Conservation (phyloP, 2,888 invertebrate genomes). For the Macropis europaea region DNA sequence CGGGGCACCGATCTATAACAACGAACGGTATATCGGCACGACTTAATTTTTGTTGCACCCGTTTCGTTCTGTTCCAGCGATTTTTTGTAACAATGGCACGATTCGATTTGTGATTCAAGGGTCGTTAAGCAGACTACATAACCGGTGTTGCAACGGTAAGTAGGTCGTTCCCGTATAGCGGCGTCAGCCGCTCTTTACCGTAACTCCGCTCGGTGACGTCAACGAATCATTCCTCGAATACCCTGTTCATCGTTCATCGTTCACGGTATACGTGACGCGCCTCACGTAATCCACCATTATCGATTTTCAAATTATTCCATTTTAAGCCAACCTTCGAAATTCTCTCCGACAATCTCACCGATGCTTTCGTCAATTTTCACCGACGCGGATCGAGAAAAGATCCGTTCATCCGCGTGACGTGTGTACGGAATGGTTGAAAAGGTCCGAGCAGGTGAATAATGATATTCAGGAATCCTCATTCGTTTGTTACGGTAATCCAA, state of each 20-base stretch:
- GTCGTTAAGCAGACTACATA: constrained; percentile 21
- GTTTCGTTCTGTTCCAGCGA: too few relatives aligned
- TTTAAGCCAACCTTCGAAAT: too few relatives aligned
- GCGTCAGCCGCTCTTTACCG: constrained; percentile 56
- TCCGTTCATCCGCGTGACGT: background rate
- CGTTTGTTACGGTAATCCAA: constrained; percentile 1
- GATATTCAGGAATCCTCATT: background rate
- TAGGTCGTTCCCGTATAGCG: constrained; percentile 55
- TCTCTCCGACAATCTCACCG: background rate
- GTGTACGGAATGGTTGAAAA: background rate
- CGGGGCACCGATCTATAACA: too few relatives aligned
- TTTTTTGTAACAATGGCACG: constrained; percentile 4
- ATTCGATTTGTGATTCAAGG: constrained; percentile 44
- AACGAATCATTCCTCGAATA: constrained; percentile 38
- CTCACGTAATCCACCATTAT: constrained; percentile 32
- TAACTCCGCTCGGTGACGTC: constrained; percentile 57
- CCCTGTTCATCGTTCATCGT: background rate
- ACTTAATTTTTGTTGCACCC: too few relatives aligned
- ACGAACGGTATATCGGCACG: too few relatives aligned
- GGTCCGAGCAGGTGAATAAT: background rate
- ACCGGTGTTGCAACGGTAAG: constrained; percentile 49
- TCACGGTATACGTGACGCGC: constrained; percentile 34
- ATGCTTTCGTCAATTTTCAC: background rate
- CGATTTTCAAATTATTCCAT: constrained; percentile 19
- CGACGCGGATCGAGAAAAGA: background rate